Base-by-base conservation (phyloP, 2,888 invertebrate genomes). In the Agriopis aurantiaria region DNA sequence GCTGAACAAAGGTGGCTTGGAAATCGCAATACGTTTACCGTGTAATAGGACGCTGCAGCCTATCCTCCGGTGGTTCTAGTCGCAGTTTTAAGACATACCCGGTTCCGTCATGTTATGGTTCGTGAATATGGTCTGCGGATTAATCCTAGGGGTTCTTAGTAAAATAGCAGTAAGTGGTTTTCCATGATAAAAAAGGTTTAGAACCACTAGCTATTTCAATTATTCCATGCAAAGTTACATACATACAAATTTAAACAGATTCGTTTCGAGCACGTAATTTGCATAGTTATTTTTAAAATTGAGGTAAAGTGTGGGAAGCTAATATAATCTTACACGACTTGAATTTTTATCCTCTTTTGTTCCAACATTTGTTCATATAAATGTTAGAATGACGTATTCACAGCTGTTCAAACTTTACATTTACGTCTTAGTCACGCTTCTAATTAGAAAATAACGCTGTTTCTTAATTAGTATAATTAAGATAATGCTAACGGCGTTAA, bases 221-320 rank as follows among this genome's bases (percentile, higher is more conserved):
- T 33, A 53, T 41, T 61, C 52, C 53, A 62, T 33, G 45, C 56
- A 64, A 63, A 48, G 48, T 17, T 48, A 9, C 45, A 55, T 49
- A 51, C 12, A 7, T 33, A 33, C 33, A 49, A 65, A 65, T 49
- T 33, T 17, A 58, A 58, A 64, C 68, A 55, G 49, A 59, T 69
- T 57, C 63, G 52, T 64, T 46, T 65, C 52, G 33, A 66, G 58
- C 56, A 40, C 60, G n/a, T 58, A 62, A 41, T 70, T 70, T 66
- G 58, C 70, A 70, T 70, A 70, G 52, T 33, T 66, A 70, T 70
- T 70, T 70, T 17, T 40, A 43, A 70, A 66, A 70, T 63, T 63
- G 58, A 66, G 62, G 62, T 49, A 63, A 65, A 71, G 76, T 72
- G 75, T 77, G 73, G 74, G 76, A 74, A 72, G 56, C 64, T 70